Evolutionary conservation across 2,113 vertebrate genomes (phyloP), one percentile per base, ranked within the genome.

Genomic region (Muntiacus reevesi): DNA sequence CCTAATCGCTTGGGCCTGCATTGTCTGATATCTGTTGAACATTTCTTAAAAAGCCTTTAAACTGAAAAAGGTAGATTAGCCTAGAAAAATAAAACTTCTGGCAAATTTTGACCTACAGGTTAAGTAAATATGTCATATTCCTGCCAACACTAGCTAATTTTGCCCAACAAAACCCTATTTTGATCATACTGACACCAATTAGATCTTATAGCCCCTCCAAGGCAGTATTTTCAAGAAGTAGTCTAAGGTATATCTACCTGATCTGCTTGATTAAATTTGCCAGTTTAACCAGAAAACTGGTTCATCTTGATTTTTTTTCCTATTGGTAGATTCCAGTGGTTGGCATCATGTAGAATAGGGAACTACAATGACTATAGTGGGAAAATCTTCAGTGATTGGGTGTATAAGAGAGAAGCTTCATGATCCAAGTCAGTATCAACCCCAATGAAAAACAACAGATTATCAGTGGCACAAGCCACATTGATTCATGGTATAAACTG

Each of bases 241-340:
- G 2, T 85, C 40, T 92, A 60, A 84, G 12, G 28, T 54, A 10
- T 87, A 55, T 84, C 54, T 76, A 17, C 74, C 64, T 86, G 25
- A 82, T 40, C 12, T 62, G 7, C 87, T 90, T 79, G 55, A 97
- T 96, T 60, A 96, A 95, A 97, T 87, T 93, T 95, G 43, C 67
- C 74, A 89, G 76, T 83, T 94, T 91, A 97, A 19, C 64, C 28
- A 43, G 45, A 62, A 88, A 95, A 30, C 50, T 95, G 78, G 15
- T 81, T 82, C 71, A 2, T 84, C 36, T 76, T 76, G 59, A 67
- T 36, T 57, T 89, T 50, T 52, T 90, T 74, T 89, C 28, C 43
- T 96, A 1, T 92, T 91, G 82, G 87, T 64, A 84, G 64, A 96
- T 92, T 67, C 40, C 50, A 83, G 40, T 91, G 21, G 28, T 47